These are phyloP conservation scores for Perithous albicinctus DNA, from an alignment of 2,888 invertebrate species.

Conservation along the genomic window DNA sequence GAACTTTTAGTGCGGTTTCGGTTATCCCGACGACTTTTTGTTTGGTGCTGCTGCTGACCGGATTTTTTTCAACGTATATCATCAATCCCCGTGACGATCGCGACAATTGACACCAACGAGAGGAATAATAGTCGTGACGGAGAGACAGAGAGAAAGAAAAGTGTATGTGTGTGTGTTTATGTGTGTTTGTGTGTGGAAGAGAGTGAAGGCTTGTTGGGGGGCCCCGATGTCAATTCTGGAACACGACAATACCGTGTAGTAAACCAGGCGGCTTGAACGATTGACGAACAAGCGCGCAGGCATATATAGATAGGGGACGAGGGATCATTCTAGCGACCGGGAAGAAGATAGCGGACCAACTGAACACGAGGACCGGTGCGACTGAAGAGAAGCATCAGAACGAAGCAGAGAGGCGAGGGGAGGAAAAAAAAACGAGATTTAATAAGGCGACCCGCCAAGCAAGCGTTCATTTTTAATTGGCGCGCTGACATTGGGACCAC, in stretches of 20 bases:
- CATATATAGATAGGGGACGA: slow-evolving; percentile 29
- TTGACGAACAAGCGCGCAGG: slow-evolving; percentile 44
- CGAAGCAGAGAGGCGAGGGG: slow-evolving; percentile 14
- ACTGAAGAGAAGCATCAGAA: slow-evolving; percentile 37
- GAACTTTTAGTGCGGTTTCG: slow-evolving; percentile 21
- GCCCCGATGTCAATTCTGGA: slow-evolving; percentile 53
- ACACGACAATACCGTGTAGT: slow-evolving; percentile 55
- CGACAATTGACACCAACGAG: slow-evolving; percentile 62
- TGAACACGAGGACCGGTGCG: slow-evolving; percentile 15
- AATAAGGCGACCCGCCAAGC: slow-evolving; percentile 72
- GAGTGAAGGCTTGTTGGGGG: not conserved
- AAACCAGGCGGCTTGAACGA: slow-evolving; percentile 19
- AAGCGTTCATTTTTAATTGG: slow-evolving; percentile 77
- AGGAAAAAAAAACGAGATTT: slow-evolving; percentile 62
- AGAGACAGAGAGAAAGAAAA: slow-evolving; percentile 10
- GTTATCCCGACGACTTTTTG: not conserved
- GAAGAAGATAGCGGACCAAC: slow-evolving; percentile 18
- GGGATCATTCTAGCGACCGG: slow-evolving; percentile 17
- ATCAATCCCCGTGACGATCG: slow-evolving; percentile 12
- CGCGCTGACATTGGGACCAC: slow-evolving; percentile 75
- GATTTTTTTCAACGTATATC: slow-evolving; percentile 9
- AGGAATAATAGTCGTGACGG: slow-evolving; percentile 51
- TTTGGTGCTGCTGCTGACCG: slow-evolving; percentile 17
- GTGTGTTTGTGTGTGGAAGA: no score
- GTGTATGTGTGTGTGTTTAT: no score